A percentile compares a stretch with the other conserved stretches of the same genome.
phyloP scores from a whole-genome alignment of 2,888 invertebrate species.

The Metallyticus violacea region DNA sequence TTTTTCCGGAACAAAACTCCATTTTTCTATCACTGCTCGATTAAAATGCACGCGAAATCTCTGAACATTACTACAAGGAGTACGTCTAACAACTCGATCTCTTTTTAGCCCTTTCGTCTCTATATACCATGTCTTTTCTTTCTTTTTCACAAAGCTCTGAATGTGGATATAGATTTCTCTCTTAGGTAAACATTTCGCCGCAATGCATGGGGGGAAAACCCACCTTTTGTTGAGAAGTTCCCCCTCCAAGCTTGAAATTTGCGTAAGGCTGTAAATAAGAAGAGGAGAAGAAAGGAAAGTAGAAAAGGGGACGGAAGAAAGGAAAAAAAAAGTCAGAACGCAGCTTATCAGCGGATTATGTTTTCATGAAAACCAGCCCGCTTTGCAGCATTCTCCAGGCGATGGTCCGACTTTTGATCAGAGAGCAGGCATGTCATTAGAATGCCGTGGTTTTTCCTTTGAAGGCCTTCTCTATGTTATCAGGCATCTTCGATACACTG shows the following conservation, averaged over 20 bases:
- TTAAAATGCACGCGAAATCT: background rate
- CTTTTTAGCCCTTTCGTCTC: background rate
- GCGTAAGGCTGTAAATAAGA: background rate
- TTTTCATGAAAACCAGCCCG: background rate
- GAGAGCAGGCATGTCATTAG: background rate
- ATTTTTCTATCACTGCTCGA: background rate
- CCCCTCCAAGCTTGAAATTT: background rate
- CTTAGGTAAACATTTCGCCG: background rate
- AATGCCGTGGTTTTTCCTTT: too few relatives aligned
- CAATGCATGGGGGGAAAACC: background rate
- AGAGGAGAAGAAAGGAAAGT: background rate
- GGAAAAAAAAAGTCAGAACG: background rate
- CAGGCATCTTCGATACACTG: background rate
- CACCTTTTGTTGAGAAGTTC: background rate
- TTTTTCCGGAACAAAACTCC: too few relatives aligned
- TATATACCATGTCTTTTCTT: background rate
- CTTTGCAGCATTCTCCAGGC: background rate
- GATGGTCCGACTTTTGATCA: background rate
- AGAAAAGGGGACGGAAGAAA: background rate
- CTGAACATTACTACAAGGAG: background rate
- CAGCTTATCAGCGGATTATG: background rate
- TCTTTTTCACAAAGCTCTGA: background rate
- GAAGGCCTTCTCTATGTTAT: background rate
- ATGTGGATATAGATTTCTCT: background rate
- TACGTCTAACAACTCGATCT: background rate